Percentiles rank a stretch among this genome's conserved stretches.
phyloP scores from a whole-genome alignment of 2,113 vertebrate genomes.

The Trinectes maculatus region DNA sequence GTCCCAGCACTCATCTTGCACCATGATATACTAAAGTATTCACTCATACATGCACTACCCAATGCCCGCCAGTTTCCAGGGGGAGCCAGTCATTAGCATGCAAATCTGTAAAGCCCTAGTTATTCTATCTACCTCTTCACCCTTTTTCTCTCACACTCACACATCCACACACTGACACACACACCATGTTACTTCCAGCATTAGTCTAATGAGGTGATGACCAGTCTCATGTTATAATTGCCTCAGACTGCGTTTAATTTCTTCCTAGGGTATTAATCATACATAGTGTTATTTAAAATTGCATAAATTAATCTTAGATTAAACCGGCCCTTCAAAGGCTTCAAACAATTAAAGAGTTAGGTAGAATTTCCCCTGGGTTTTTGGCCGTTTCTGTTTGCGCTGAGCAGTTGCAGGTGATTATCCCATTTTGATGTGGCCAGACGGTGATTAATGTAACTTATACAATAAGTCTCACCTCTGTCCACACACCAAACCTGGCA shows the following conservation, averaged over 20 bases:
- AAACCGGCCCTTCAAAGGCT: slow-evolving; percentile 97
- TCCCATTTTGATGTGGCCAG: slow-evolving; percentile 90
- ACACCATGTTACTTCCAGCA: slow-evolving; percentile 84
- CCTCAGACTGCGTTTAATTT: slow-evolving; percentile 99
- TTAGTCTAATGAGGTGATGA: slow-evolving; percentile 98
- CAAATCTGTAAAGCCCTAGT: slow-evolving; percentile 87
- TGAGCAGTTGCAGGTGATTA: slow-evolving; percentile 95
- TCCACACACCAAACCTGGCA: slow-evolving; percentile 80
- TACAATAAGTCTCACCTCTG: slow-evolving; percentile 84
- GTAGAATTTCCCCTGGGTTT: slow-evolving; percentile 96
- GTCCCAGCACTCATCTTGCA: slow-evolving; percentile 3
- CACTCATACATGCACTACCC: slow-evolving; percentile 19
- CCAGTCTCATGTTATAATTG: slow-evolving; percentile 99
- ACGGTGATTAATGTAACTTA: slow-evolving; percentile 98
- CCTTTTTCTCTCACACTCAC: slow-evolving; percentile 65
- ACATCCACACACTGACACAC: slow-evolving; percentile 59
- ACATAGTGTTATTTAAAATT: slow-evolving; percentile 99
- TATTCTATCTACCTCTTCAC: slow-evolving; percentile 85
- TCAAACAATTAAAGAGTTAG: slow-evolving; percentile 99
- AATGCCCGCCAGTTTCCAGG: slow-evolving; percentile 63
- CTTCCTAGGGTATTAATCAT: slow-evolving; percentile 98
- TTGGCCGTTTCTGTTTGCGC: slow-evolving; percentile 91
- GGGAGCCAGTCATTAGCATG: slow-evolving; percentile 86
- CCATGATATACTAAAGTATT: slow-evolving; percentile 1
- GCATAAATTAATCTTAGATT: slow-evolving; percentile 99